Base-by-base conservation (phyloP, 2,888 invertebrate genomes). In the Seira ritae region DNA sequence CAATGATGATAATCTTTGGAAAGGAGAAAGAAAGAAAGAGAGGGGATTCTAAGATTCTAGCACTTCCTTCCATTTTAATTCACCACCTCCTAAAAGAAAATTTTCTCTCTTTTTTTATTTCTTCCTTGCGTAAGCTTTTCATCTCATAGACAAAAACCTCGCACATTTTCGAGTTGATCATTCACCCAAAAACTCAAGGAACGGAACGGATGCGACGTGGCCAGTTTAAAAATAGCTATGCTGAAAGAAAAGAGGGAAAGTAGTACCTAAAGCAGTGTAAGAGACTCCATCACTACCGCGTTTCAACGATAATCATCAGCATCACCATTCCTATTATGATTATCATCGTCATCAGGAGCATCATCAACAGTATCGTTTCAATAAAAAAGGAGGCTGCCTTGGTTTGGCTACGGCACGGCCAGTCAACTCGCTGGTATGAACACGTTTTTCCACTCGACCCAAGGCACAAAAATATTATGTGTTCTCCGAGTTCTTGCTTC, bases 341-440 rank as follows among this genome's bases (percentile, higher is more conserved):
- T 65, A 80, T 80, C 65, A 75, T 74, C 75, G 62, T 75, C 80
- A 80, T 75, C 80, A 75, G 46, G 75, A 80, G 80, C 74, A 80
- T 80, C 80, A 70, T 80, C 80, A 80, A 80, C 80, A 69, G 73
- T 37, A 62, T 73, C 73, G 68, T 73, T 68, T 55, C 60, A 80
- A 73, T 66, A 67, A 50, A 50, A 50, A 79, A 19, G 66, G 71
- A 69, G 22, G 31, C 8, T 31, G 31, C 31, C 8, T 31, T 31
- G 2, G 8, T 8, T 31, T 31, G 31, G 31, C 2, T 8, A 31
- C 31, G 50, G 50, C 15, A 8, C 22, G 20, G 15, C 50, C 10
- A 62, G 62, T 15, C n/a, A 12, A n/a, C 62, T 31, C 31, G 10
- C 19, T 62, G 22, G 20, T 19, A 62, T 62, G 62, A 62, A 62